Base-by-base conservation (phyloP, 1,140 invertebrate species). In the Dinoponera quadriceps region DNA sequence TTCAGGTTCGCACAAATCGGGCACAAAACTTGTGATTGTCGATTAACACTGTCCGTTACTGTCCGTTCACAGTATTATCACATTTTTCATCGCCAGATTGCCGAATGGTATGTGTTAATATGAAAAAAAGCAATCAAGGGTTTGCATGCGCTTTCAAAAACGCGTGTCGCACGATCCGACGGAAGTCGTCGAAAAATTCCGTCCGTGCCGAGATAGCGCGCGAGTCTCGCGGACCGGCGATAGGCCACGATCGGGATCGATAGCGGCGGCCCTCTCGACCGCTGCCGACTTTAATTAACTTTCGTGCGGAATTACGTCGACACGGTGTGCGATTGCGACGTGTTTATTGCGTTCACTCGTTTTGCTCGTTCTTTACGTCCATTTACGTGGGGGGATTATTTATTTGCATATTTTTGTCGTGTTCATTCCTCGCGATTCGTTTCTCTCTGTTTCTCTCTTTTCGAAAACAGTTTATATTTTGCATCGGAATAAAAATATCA, bases 231-330 rank as follows among this genome's bases (percentile, higher is more conserved):
- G 14, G 38, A n/a, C 18, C 5, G 55, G 18, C 5, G 27, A 69
- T 16, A 57, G n/a, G 18, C 0, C 0, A 44, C 49, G 66, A 57
- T 44, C 38, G n/a, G 38, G 22, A 63, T 63, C 59, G 29, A 78
- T 69, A 14, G 16, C 51, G 29, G 29, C 5, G 29, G 11, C 25
- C 13, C 38, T 75, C 38, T 20, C 62, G 16, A n/a, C 9, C 20
- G 9, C n/a, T 16, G 14, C 2, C 27, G 33, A 69, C 29, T 69
- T 78, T 27, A 69, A 78, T 57, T 69, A 77, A 25, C 44, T 77
- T 51, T 65, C 20, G 44, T 2, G 22, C 4, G 38, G 14, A 51
- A 51, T 54, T 16, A 33, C n/a, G 18, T 18, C 13, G 57, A 49
- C 33, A 22, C 48, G 16, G 11, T 44, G 38, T 11, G 16, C 13